phyloP scores from a whole-genome alignment of 2,888 invertebrate species.

The Synanthedon formicaeformis region DNA sequence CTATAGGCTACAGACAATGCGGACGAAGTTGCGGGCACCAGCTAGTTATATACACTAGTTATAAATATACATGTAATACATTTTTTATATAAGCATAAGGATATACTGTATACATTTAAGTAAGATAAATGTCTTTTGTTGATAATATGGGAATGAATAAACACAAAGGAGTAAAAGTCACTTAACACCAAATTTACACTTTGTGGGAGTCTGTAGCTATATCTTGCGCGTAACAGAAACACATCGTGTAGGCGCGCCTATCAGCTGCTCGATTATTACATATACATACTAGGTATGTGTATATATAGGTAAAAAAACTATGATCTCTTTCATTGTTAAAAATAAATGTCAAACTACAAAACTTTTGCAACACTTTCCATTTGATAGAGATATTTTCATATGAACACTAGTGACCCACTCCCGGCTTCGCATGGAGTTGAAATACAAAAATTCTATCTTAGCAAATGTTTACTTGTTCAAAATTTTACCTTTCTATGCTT shows the following conservation, averaged over 20 bases:
- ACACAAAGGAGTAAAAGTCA: conserved; percentile 63
- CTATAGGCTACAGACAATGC: too few relatives aligned
- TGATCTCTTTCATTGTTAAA: too few relatives aligned
- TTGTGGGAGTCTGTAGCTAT: conserved; percentile 59
- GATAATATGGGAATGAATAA: conserved; percentile 49
- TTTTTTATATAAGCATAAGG: conserved; percentile 51
- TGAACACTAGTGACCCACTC: too few relatives aligned
- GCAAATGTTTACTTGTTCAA: too few relatives aligned
- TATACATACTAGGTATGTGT: neutral
- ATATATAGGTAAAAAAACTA: neutral
- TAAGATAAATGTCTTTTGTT: conserved; percentile 42
- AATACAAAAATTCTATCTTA: too few relatives aligned
- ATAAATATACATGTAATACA: conserved; percentile 40
- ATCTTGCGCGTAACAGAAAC: conserved; percentile 22
- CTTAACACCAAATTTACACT: conserved; percentile 69
- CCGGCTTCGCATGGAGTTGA: too few relatives aligned
- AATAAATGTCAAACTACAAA: neutral
- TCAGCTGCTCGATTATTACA: conserved; percentile 45
- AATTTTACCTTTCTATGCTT: too few relatives aligned
- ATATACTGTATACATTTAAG: conserved; percentile 38
- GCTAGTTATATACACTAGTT: too few relatives aligned
- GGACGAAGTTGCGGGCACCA: too few relatives aligned
- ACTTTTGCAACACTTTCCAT: neutral
- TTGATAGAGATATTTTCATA: neutral
- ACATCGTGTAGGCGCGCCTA: conserved; percentile 25